A percentile compares a stretch with the other conserved stretches of the same genome.
Conservation (phyloP, 1,140 invertebrate species). For the Ceratina japonica region DNA sequence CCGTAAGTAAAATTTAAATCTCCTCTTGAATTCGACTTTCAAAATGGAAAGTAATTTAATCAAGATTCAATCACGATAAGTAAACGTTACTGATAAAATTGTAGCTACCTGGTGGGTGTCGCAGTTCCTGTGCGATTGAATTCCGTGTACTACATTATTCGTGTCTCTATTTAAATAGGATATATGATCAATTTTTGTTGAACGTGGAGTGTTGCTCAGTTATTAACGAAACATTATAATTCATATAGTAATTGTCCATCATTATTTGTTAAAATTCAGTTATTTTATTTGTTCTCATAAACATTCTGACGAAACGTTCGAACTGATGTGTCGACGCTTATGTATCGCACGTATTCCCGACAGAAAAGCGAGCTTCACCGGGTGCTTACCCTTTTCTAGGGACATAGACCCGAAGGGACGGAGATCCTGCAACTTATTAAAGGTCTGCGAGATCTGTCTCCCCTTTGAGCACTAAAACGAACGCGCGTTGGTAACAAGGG, state of each 20-base stretch:
- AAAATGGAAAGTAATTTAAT: neutral
- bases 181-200: neutral
- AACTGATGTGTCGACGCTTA: neutral
- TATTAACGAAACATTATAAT: neutral
- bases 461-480: constrained; percentile 55
- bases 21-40: neutral
- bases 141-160: neutral
- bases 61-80: constrained; percentile 2
- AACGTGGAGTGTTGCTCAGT: neutral
- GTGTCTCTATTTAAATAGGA: neutral
- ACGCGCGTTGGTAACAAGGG: constrained; percentile 49
- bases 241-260: too few species aligned
- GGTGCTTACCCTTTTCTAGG: constrained; percentile 42
- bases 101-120: neutral
- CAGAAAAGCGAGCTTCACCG: neutral
- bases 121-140: neutral
- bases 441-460: constrained; percentile 42
- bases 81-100: neutral
- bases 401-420: constrained; percentile 22
- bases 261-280: too few species aligned
- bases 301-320: too few species aligned
- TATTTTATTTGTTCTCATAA: too few species aligned
- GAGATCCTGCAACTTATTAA: constrained; percentile 54
- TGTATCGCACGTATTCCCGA: neutral
- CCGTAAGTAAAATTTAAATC: neutral